Conservation (phyloP, 2,797 vertebrate genomes). For the Nothura maculosa region DNA sequence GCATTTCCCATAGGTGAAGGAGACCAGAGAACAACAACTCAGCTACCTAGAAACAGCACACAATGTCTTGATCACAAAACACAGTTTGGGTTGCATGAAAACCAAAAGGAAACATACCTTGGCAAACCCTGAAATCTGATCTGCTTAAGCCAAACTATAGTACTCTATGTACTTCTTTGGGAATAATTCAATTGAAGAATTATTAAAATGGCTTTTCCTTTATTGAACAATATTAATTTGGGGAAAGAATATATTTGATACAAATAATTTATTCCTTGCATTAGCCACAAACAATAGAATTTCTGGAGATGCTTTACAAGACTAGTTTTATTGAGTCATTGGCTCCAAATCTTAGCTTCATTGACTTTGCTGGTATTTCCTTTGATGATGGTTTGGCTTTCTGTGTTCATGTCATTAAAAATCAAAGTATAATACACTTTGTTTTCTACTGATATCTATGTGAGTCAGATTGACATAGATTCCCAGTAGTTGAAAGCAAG, state of each 20-base stretch:
- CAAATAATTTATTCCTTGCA: constrained; percentile 53
- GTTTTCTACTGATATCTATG: not conserved
- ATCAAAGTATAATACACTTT: not conserved
- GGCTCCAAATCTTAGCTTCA: constrained; percentile 10
- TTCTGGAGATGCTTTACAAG: not conserved
- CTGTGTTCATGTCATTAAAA: not conserved
- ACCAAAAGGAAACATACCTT: fast-evolving
- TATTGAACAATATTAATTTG: not conserved
- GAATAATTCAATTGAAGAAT: constrained; percentile 4
- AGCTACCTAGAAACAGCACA: not conserved
- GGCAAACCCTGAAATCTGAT: not conserved
- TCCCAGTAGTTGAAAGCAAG: not conserved
- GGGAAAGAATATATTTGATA: constrained; percentile 7
- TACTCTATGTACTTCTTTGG: not conserved
- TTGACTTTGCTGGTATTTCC: constrained; percentile 5
- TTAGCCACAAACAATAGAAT: constrained; percentile 23
- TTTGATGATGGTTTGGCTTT: constrained; percentile 28
- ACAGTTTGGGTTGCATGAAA: not conserved
- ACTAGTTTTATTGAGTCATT: constrained; percentile 33
- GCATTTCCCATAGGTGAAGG: not conserved
- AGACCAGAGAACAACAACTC: not conserved
- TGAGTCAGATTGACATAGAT: not conserved
- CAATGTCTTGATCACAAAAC: not conserved
- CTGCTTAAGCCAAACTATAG: not conserved
- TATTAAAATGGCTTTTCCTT: constrained; percentile 24